phyloP scores from a whole-genome alignment of 2,797 vertebrate species.

The Anableps anableps region DNA sequence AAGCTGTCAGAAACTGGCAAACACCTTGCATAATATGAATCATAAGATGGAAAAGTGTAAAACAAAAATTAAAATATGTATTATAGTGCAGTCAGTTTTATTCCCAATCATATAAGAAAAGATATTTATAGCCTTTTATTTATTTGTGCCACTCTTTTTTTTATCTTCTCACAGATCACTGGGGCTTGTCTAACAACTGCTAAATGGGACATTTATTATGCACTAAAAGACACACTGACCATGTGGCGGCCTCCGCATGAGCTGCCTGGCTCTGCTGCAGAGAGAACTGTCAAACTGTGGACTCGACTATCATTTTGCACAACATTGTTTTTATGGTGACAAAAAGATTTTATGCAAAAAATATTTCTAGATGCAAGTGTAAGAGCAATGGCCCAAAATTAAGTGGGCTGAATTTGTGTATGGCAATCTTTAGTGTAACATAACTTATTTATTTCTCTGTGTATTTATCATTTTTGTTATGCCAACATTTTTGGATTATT shows the following conservation, averaged over 20 bases:
- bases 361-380: constrained; percentile 72
- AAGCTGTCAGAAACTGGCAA: background rate
- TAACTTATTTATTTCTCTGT: constrained; percentile 77
- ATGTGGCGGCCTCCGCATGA: constrained; percentile 57
- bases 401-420: constrained; percentile 69
- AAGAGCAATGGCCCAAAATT: constrained; percentile 51
- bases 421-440: constrained; percentile 80
- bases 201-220: constrained; percentile 77
- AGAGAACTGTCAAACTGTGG: constrained; percentile 74
- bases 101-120: background rate
- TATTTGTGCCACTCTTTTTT: constrained; percentile 15
- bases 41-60: background rate
- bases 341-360: constrained; percentile 83
- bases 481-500: constrained; percentile 60
- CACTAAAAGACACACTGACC: constrained; percentile 77
- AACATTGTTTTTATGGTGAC: constrained; percentile 77
- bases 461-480: constrained; percentile 72
- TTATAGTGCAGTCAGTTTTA: background rate
- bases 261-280: constrained; percentile 61
- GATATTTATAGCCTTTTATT: background rate
- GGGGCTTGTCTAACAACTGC: constrained; percentile 46
- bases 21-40: background rate
- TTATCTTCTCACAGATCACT: constrained; percentile 50
- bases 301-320: constrained; percentile 85
- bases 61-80: background rate